Conservation (phyloP, 35 echinoderm and acorn worm genomes). For the Anneissia japonica region DNA sequence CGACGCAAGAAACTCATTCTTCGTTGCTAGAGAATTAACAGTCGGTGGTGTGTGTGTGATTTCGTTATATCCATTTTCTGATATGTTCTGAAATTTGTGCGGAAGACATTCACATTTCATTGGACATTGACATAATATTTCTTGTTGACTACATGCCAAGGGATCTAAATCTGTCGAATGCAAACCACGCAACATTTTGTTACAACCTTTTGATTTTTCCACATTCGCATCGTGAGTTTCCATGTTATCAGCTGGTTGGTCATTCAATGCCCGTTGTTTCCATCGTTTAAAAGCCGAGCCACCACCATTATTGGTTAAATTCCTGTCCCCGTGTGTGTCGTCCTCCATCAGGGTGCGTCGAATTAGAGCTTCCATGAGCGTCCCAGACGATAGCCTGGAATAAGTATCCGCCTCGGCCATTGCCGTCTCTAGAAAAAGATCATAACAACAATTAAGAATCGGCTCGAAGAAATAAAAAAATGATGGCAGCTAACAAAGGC, state of each 20-base stretch:
- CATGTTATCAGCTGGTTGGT: neutral
- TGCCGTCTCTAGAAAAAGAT: neutral
- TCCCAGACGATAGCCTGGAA: conserved; percentile 79
- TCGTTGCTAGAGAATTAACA: too few species aligned
- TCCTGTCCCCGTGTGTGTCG: conserved; percentile 9
- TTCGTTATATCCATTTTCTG: too few species aligned
- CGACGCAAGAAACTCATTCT: too few species aligned
- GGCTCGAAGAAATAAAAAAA: too few species aligned
- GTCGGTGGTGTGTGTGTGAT: too few species aligned
- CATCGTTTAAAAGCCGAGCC: neutral
- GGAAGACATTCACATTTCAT: neutral
- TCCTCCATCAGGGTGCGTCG: conserved; percentile 79
- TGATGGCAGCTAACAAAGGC: neutral
- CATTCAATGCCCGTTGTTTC: neutral
- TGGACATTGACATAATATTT: neutral
- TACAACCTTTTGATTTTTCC: too few species aligned
- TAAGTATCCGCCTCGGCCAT: conserved; percentile 13
- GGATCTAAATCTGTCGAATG: too few species aligned
- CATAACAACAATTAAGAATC: neutral
- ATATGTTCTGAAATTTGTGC: too few species aligned
- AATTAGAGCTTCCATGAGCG: conserved; percentile 90
- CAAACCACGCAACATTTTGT: too few species aligned
- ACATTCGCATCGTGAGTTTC: neutral
- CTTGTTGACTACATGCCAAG: neutral
- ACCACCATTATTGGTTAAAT: neutral